Percentiles rank a stretch among this genome's conserved stretches.
These are phyloP conservation scores for Pseudeuparius sepicola DNA, from an alignment of 2,888 invertebrate species.

Conservation along the genomic window DNA sequence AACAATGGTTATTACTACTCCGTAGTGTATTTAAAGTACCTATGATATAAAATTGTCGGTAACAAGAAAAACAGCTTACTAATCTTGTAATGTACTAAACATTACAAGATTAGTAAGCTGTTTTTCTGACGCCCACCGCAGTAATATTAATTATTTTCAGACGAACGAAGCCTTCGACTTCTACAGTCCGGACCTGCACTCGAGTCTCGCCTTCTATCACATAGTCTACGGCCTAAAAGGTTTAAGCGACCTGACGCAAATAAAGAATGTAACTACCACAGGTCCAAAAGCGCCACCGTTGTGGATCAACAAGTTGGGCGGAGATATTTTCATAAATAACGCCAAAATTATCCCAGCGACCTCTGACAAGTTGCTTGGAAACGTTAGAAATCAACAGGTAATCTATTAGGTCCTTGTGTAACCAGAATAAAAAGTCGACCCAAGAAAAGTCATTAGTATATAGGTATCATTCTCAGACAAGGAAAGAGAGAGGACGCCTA, in stretches of 20 bases:
- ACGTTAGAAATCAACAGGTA: slow-evolving; percentile 30
- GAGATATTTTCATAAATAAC: slow-evolving; percentile 74
- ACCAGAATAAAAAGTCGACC: too few relatives aligned
- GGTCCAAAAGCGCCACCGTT: slow-evolving; percentile 61
- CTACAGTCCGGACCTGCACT: slow-evolving; percentile 41
- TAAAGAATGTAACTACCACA: slow-evolving; percentile 19
- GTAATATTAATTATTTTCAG: slow-evolving; percentile 11
- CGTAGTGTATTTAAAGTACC: too few relatives aligned
- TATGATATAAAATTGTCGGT: too few relatives aligned
- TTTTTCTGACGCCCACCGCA: too few relatives aligned
- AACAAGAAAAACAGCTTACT: too few relatives aligned
- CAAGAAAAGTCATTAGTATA: too few relatives aligned
- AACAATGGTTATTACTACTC: too few relatives aligned
- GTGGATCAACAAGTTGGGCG: slow-evolving; percentile 63
- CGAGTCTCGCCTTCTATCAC: slow-evolving; percentile 45
- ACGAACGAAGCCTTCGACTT: slow-evolving; percentile 67
- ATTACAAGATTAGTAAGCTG: too few relatives aligned
- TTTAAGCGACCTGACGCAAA: slow-evolving; percentile 43
- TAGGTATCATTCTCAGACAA: too few relatives aligned
- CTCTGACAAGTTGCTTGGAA: slow-evolving; percentile 28
- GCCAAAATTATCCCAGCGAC: slow-evolving; percentile 61
- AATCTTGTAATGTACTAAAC: too few relatives aligned
- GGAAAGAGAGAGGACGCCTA: too few relatives aligned
- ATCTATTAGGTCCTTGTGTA: slow-evolving; percentile 3
- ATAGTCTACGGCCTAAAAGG: slow-evolving; percentile 47